These are phyloP conservation scores for Engraulis encrasicolus DNA, from an alignment of 2,113 vertebrate species.

Conservation along the genomic window DNA sequence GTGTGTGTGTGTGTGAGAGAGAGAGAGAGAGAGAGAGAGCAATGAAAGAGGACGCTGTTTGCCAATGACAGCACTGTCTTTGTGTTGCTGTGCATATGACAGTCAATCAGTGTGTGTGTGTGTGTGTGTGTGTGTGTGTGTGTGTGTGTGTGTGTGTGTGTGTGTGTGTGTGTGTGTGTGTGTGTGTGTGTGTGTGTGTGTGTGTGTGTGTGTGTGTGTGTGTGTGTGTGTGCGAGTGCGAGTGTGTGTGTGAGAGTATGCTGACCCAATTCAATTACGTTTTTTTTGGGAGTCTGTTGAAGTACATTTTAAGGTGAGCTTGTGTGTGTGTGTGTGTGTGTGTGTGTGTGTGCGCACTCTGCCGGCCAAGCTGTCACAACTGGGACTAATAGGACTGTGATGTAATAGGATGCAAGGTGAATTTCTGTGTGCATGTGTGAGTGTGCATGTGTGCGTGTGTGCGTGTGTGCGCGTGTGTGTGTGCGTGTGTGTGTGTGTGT, in stretches of 20 bases:
- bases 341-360: too few species aligned
- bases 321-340: not conserved
- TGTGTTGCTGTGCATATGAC: not conserved
- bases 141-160: not conserved
- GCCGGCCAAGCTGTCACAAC: too few species aligned
- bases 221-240: too few species aligned
- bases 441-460: not conserved
- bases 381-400: too few species aligned
- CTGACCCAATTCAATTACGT: too few species aligned
- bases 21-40: too few species aligned
- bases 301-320: not conserved
- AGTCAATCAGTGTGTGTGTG: not conserved
- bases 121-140: not conserved
- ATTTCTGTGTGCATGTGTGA: not conserved
- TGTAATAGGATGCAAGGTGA: not conserved
- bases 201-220: not conserved
- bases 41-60: not conserved
- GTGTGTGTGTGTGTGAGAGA: not conserved
- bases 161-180: not conserved
- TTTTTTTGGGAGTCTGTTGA: too few species aligned
- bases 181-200: not conserved
- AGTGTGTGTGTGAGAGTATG: too few species aligned
- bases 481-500: not conserved
- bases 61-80: not conserved
- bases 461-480: not conserved